phyloP scores from a whole-genome alignment of 2,888 invertebrate species.

The Cephus nigrinus region DNA sequence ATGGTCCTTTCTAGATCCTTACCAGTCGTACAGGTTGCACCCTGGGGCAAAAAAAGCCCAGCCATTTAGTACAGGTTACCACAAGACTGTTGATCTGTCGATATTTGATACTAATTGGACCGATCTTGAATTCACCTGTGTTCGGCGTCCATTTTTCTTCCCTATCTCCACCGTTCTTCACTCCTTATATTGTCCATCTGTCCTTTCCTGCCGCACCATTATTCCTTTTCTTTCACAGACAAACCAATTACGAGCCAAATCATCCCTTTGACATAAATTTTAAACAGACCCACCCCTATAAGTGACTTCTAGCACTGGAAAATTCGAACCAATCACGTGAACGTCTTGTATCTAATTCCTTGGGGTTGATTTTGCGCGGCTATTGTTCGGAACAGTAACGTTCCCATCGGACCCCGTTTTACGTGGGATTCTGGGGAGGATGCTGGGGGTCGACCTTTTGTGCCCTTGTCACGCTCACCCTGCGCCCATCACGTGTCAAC shows the following conservation, averaged over 20 bases:
- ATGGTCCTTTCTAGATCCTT: conserved; percentile 44
- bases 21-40: conserved; percentile 51
- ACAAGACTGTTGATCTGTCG: conserved; percentile 44
- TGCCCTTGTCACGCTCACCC: conserved; percentile 3
- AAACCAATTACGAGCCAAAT: no score
- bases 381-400: no score
- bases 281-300: no score
- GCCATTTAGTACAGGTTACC: conserved; percentile 46
- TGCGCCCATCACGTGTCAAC: not conserved
- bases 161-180: not conserved
- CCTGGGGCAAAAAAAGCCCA: conserved; percentile 45
- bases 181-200: not conserved
- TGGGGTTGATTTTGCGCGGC: no score
- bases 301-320: no score
- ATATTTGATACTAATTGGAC: conserved; percentile 62
- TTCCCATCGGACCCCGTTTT: no score
- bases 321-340: not conserved
- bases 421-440: no score
- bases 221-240: no score
- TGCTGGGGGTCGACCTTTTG: not conserved
- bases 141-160: conserved; percentile 18
- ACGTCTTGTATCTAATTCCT: conserved; percentile 20
- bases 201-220: conserved; percentile 13
- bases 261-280: no score
- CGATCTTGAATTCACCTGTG: conserved; percentile 13